Conservation (phyloP, 2,113 vertebrate genomes). For the Nematolebias whitei region DNA sequence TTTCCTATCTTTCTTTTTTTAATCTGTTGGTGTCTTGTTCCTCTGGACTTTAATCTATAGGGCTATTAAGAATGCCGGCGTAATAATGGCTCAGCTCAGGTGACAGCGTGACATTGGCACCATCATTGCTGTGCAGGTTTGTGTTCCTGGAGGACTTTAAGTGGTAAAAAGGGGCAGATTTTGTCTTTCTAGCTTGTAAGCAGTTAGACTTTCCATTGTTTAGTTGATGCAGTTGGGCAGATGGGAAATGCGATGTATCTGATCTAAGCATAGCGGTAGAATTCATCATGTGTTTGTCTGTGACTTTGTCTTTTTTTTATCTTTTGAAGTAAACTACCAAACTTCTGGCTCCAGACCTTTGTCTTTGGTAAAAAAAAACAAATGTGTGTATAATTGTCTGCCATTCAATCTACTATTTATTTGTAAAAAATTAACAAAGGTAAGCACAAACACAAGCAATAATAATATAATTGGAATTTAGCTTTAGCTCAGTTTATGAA, state of each 20-base stretch:
- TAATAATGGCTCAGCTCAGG: constrained; percentile 73
- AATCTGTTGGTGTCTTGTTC: constrained; percentile 80
- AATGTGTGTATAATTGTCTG: too few species aligned
- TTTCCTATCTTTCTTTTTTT: constrained; percentile 81
- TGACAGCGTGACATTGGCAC: constrained; percentile 74
- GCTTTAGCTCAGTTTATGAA: too few species aligned
- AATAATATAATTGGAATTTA: too few species aligned
- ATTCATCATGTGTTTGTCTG: too few species aligned
- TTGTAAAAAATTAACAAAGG: too few species aligned
- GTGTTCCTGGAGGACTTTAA: constrained; percentile 35
- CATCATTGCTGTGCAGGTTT: constrained; percentile 54
- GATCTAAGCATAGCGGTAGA: background rate
- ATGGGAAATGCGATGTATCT: constrained; percentile 8
- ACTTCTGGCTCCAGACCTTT: too few species aligned
- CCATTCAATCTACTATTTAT: too few species aligned
- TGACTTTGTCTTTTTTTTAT: too few species aligned
- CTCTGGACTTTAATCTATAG: constrained; percentile 80
- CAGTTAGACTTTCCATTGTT: constrained; percentile 6
- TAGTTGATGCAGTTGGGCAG: constrained; percentile 4
- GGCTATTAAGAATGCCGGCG: constrained; percentile 75
- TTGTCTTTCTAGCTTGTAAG: constrained; percentile 14
- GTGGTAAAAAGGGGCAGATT: constrained; percentile 13
- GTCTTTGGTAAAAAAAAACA: too few species aligned
- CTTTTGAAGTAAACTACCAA: too few species aligned
- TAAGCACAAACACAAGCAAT: too few species aligned